phyloP scores from a whole-genome alignment of 1,140 invertebrate species.

The Lepidostoma basale region DNA sequence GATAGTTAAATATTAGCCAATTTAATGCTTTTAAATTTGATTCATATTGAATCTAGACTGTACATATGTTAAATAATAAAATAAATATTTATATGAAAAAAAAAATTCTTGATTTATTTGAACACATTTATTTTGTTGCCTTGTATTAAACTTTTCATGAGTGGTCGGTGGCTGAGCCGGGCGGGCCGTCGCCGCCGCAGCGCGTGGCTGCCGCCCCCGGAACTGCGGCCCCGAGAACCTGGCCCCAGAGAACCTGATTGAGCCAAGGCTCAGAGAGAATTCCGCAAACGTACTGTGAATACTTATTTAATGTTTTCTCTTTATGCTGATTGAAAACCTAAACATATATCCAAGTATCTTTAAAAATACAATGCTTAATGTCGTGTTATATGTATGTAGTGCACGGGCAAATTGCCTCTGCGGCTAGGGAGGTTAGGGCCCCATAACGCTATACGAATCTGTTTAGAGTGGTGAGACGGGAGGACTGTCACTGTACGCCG shows the following conservation, averaged over 20 bases:
- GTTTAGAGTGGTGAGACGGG: not conserved
- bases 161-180: not conserved
- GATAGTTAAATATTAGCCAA: conserved; percentile 22
- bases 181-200: not conserved
- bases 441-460: conserved; percentile 15
- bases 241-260: too few species aligned
- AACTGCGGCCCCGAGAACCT: not conserved
- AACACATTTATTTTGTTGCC: conserved; percentile 25
- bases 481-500: not conserved
- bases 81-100: conserved; percentile 18
- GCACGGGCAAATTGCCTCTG: too few species aligned
- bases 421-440: not conserved
- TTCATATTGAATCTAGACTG: conserved; percentile 44
- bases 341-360: too few species aligned
- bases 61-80: conserved; percentile 13
- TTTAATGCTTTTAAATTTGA: conserved; percentile 10
- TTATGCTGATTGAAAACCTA: too few species aligned
- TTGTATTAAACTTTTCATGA: conserved; percentile 37
- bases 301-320: too few species aligned
- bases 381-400: too few species aligned
- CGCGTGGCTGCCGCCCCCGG: not conserved
- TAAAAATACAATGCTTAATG: too few species aligned
- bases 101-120: not conserved
- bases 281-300: too few species aligned
- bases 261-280: too few species aligned